Evolutionary conservation across 2,888 invertebrate genomes (phyloP).

Genomic region (Calameuta filiformis): DNA sequence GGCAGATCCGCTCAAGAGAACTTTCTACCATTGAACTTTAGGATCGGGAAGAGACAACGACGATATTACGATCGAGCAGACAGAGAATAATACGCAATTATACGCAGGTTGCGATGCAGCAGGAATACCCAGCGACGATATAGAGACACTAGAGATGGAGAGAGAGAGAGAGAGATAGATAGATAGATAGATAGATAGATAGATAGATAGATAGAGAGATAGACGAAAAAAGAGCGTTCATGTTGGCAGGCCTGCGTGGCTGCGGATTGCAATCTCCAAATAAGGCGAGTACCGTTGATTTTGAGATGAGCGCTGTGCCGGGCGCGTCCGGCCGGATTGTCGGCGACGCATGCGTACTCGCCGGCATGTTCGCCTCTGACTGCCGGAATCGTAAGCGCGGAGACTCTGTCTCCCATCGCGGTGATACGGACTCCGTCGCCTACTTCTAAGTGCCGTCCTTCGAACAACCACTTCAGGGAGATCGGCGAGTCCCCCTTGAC

Average conservation of each 20-base stretch:
- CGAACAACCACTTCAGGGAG: slow-evolving; percentile 59
- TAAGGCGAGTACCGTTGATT: slow-evolving; percentile 74
- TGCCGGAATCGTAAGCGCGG: slow-evolving; percentile 75
- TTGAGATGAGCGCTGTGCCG: slow-evolving; percentile 77
- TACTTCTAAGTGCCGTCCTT: slow-evolving; percentile 62
- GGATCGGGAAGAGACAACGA: too few relatives aligned
- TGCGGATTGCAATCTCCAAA: too few relatives aligned
- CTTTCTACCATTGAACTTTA: too few relatives aligned
- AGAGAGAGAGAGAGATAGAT: too few relatives aligned
- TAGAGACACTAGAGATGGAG: slow-evolving; percentile 5
- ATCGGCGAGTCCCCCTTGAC: slow-evolving; percentile 71
- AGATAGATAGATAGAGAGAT: too few relatives aligned
- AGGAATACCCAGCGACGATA: slow-evolving; percentile 14
- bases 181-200: too few relatives aligned
- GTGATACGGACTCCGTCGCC: slow-evolving; percentile 60
- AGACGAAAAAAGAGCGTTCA: too few relatives aligned
- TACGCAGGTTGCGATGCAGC: too few relatives aligned
- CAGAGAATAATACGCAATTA: too few relatives aligned
- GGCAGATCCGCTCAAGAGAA: too few relatives aligned
- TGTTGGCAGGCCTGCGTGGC: too few relatives aligned
- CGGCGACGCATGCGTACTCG: slow-evolving; percentile 80
- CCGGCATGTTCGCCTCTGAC: slow-evolving; percentile 78
- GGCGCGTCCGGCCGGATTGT: slow-evolving; percentile 78
- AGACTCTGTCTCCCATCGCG: slow-evolving; percentile 67
- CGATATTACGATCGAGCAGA: too few relatives aligned